These are phyloP conservation scores for Hylaea fasciaria DNA, from an alignment of 2,888 invertebrate genomes.

Conservation along the genomic window DNA sequence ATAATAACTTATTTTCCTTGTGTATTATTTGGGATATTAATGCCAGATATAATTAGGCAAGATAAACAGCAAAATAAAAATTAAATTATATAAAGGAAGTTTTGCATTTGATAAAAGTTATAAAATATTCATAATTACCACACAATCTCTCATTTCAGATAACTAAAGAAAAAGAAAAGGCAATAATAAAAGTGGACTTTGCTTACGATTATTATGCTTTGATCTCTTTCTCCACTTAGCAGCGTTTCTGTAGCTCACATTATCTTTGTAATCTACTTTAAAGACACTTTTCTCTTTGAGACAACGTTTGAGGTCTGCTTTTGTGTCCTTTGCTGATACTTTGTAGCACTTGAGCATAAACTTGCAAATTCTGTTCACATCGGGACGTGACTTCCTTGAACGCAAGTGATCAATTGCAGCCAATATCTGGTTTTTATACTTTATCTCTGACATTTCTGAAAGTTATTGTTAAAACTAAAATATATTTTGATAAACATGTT, in stretches of 20 bases:
- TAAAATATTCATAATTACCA: too few species aligned
- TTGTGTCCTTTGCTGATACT: constrained; percentile 88
- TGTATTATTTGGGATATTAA: constrained; percentile 26
- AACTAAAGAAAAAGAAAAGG: not conserved
- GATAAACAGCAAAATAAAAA: too few species aligned
- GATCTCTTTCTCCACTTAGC: constrained; percentile 87
- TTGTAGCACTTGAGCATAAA: constrained; percentile 91
- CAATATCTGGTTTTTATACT: constrained; percentile 90
- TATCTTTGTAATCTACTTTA: constrained; percentile 94
- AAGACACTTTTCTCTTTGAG: constrained; percentile 90
- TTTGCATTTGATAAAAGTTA: too few species aligned
- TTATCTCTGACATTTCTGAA: constrained; percentile 86
- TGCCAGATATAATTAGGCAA: too few species aligned
- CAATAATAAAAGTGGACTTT: constrained; percentile 10
- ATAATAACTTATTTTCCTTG: constrained; percentile 9
- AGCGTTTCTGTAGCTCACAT: constrained; percentile 93
- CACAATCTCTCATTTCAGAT: too few species aligned
- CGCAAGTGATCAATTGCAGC: constrained; percentile 94
- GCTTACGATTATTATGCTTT: constrained; percentile 68
- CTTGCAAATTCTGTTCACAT: constrained; percentile 92
- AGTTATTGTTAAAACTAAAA: constrained; percentile 24
- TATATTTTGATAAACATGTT: too few species aligned
- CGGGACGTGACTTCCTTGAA: constrained; percentile 93
- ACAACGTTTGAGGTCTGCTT: constrained; percentile 89
- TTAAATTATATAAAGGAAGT: too few species aligned